phyloP scores from a whole-genome alignment of 2,888 invertebrate genomes.

The Hypercompe scribonia region DNA sequence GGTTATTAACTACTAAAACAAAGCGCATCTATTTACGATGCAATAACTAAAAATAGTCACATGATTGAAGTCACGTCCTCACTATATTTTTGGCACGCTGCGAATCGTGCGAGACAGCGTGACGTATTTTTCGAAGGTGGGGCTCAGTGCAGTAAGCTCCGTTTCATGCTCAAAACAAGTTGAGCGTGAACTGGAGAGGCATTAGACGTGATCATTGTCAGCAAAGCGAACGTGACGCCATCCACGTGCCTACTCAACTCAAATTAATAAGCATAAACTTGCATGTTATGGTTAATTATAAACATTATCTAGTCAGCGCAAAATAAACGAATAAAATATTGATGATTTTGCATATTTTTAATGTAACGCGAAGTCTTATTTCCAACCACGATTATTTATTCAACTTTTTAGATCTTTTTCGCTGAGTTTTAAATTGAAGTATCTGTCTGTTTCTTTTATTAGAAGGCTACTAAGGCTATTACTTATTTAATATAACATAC shows the following conservation, averaged over 20 bases:
- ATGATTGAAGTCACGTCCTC: constrained; percentile 49
- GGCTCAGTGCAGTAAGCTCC: constrained; percentile 52
- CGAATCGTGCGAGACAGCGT: constrained; percentile 20
- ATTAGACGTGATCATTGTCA: constrained; percentile 24
- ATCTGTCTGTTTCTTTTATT: background rate
- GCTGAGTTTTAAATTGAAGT: background rate
- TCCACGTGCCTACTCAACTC: constrained; percentile 58
- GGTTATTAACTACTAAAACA: constrained; percentile 1
- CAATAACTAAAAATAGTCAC: constrained; percentile 24
- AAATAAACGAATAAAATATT: background rate
- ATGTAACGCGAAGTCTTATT: background rate
- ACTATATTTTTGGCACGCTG: constrained; percentile 38
- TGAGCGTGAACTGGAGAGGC: constrained; percentile 24
- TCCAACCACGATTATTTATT: background rate
- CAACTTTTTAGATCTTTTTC: background rate
- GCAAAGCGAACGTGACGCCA: constrained; percentile 70
- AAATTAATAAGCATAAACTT: background rate
- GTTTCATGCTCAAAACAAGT: constrained; percentile 37
- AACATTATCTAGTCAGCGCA: background rate
- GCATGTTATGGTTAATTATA: background rate
- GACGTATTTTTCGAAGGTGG: constrained; percentile 50
- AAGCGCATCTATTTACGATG: constrained; percentile 18
- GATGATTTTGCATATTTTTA: background rate
- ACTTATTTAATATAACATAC: too few relatives aligned
- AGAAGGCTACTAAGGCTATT: too few relatives aligned